Evolutionary conservation across 2,113 vertebrate genomes (phyloP), one percentile per base, ranked within the genome.

Genomic region (Mohoua ochrocephala): DNA sequence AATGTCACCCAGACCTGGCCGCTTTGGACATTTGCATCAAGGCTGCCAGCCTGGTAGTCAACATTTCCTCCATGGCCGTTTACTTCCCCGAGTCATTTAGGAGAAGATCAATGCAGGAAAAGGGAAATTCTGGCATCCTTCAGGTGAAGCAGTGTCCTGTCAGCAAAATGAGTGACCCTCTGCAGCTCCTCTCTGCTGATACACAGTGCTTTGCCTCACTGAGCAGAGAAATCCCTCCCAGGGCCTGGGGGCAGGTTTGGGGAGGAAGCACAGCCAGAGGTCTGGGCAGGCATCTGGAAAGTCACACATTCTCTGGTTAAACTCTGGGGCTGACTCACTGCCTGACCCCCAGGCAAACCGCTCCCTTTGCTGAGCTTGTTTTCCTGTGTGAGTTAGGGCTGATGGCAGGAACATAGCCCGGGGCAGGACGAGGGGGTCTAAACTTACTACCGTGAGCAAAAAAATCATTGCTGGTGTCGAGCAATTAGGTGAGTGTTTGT

Each of bases 21-120:
- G 1, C 49, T 81, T 81, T 71, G 91, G 79, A 73, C 76, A 84
- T 93, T 92, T 95, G 86, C 93, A 94, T 91, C 71, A 33, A 84
- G 64, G 60, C 76, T 93, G 59, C 64, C 83, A 91, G 81, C 52
- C 61, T 68, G 26, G 31, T 24, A 91, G 56, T 33, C 13, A 2
- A 53, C 79, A 26, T 85, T 83, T 89, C 71, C 53, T 83, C 77
- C 50, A 18, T 4, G 53, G 54, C 14, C 3, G 0, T 71, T 92
- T 73, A n/a, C 45, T 87, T 87, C 53, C 22, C 63, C 1, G 3
- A 69, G 61, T 57, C 21, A 47, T 90, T 94, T 37, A 76, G 28
- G 52, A 80, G 56, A 90, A 83, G 70, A 88, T 88, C 83, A 77
- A 12, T 33, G 20, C 33, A 77, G 23, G 27, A 54, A 90, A 93